Percentiles rank a stretch among this genome's conserved stretches.
These are phyloP conservation scores for Lytechinus variegatus DNA, from an alignment of 35 echinoderm and acorn worm genomes.

Conservation along the genomic window DNA sequence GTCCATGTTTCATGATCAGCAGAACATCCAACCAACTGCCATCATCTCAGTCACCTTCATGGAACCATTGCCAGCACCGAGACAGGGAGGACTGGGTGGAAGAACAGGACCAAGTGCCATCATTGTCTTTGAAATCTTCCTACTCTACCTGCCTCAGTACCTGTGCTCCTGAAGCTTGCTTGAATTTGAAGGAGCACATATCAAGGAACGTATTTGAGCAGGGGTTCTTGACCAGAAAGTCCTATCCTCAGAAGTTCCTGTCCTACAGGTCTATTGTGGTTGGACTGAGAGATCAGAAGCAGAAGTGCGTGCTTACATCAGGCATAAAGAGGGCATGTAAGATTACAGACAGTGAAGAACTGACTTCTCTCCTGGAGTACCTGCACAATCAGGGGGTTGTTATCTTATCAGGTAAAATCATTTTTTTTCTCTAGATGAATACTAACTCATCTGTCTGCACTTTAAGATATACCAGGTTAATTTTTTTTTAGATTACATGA, in stretches of 20 bases:
- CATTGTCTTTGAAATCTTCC: background rate
- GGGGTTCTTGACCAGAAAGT: background rate
- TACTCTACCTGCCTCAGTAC: background rate
- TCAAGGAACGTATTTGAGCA: conserved; percentile 21
- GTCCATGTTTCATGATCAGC: conserved; percentile 34
- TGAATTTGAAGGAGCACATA: background rate
- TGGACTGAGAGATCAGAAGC: conserved; percentile 24
- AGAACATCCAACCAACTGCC: background rate
- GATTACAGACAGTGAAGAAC: background rate
- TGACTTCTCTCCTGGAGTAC: conserved; percentile 17
- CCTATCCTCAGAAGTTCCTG: conserved; percentile 26
- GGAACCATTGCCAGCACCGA: background rate
- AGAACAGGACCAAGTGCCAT: background rate
- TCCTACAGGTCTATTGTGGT: background rate
- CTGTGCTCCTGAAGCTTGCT: conserved; percentile 5
- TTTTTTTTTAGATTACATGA: too few species aligned
- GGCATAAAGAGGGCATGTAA: background rate
- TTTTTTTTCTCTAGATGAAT: background rate
- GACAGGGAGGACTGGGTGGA: background rate
- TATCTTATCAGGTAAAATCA: background rate
- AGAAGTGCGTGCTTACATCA: conserved; percentile 33
- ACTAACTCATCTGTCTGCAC: background rate
- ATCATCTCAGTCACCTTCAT: background rate
- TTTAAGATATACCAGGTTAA: background rate
- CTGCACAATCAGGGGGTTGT: conserved; percentile 14